Conservation (phyloP, 2,888 invertebrate genomes). For the Scelioninae gen. 1 region DNA sequence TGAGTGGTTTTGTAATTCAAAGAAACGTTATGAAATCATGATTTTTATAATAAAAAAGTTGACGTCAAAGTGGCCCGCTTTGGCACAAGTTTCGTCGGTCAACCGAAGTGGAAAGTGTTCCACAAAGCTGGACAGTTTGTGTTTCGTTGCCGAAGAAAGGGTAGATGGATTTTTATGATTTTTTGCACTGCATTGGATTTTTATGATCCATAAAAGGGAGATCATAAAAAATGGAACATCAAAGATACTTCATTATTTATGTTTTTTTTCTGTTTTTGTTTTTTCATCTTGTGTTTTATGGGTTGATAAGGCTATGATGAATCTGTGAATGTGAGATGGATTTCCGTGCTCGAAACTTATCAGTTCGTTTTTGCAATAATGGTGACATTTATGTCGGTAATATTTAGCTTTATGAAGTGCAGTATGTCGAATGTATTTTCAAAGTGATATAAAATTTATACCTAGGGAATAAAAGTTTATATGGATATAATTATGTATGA, state of each 20-base stretch:
- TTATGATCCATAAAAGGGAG: conserved; percentile 51
- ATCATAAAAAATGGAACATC: conserved; percentile 54
- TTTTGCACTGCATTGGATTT: conserved; percentile 36
- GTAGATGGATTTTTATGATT: conserved; percentile 43
- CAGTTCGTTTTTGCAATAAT: no score
- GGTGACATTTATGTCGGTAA: no score
- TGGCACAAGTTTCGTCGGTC: conserved; percentile 41
- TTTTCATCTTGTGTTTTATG: no score
- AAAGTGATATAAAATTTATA: no score
- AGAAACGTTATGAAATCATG: conserved; percentile 19
- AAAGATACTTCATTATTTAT: conserved; percentile 56
- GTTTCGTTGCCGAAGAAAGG: conserved; percentile 23
- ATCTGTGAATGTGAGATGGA: no score
- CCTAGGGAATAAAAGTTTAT: no score
- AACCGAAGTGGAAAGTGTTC: conserved; percentile 46
- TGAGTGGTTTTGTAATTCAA: conserved; percentile 26
- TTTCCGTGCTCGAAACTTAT: no score
- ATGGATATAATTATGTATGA: no score
- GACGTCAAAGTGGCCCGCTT: conserved; percentile 35
- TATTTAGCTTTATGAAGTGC: no score
- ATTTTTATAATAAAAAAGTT: conserved; percentile 30
- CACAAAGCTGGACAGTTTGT: conserved; percentile 26
- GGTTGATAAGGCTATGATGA: no score
- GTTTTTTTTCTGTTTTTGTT: conserved; percentile 33
- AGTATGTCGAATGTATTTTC: no score